These are phyloP conservation scores for Quadriops clusia DNA, from an alignment of 2,888 invertebrate genomes.

Conservation along the genomic window DNA sequence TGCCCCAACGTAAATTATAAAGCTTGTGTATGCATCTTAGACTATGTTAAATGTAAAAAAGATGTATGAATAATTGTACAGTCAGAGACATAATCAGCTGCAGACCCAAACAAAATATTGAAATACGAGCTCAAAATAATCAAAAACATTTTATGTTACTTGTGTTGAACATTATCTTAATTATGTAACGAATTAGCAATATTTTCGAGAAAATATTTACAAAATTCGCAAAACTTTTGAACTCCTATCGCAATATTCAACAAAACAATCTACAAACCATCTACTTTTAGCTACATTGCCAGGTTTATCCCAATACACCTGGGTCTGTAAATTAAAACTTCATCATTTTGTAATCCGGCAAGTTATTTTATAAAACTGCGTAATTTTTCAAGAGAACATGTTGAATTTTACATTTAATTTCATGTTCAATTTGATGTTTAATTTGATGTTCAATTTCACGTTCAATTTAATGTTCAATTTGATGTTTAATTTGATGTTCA, in stretches of 20 bases:
- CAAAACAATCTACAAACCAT: constrained; percentile 7
- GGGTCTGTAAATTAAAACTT: constrained; percentile 20
- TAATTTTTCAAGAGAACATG: too few species aligned
- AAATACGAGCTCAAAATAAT: constrained; percentile 6
- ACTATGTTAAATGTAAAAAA: constrained; percentile 10
- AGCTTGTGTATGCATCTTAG: constrained; percentile 13
- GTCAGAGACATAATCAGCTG: constrained; percentile 36
- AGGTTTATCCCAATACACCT: constrained; percentile 14
- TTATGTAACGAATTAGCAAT: constrained; percentile 1
- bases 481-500: too few species aligned
- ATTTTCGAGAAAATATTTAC: too few species aligned
- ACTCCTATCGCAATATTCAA: too few species aligned
- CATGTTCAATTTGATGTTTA: too few species aligned
- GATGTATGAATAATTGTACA: constrained; percentile 26
- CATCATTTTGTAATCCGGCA: too few species aligned
- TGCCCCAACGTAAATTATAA: constrained; percentile 5
- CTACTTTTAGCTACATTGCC: constrained; percentile 12
- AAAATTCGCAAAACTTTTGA: too few species aligned
- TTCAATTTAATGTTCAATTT: too few species aligned
- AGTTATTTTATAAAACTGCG: too few species aligned
- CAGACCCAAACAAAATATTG: constrained; percentile 22
- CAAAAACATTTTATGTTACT: background rate
- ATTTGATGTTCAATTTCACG: too few species aligned
- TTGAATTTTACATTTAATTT: too few species aligned
- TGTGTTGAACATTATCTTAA: background rate